A percentile compares a stretch with the other conserved stretches of the same genome.
Conservation (phyloP, 2,113 vertebrate species). For the Callocephalon fimbriatum region DNA sequence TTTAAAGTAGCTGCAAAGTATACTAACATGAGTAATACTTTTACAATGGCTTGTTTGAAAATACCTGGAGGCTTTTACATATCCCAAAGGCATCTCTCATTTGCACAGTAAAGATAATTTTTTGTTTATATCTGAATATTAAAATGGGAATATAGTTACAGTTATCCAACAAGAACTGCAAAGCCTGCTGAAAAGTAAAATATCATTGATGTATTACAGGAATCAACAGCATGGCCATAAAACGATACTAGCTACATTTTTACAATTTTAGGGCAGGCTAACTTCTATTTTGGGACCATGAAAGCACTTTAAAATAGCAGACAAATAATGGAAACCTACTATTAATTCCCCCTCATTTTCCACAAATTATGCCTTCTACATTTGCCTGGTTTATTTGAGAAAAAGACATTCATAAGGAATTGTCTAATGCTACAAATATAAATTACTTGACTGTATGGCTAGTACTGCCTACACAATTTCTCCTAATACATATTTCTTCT, state of each 20-base stretch:
- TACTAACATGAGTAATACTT: constrained; percentile 57
- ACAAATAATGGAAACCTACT: neutral
- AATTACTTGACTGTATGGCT: neutral
- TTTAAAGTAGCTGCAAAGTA: constrained; percentile 75
- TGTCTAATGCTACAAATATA: neutral
- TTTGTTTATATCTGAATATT: constrained; percentile 78
- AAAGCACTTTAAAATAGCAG: constrained; percentile 35
- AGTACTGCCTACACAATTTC: neutral
- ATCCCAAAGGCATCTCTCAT: constrained; percentile 78
- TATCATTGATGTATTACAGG: constrained; percentile 11
- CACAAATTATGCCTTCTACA: neutral
- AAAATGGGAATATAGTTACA: constrained; percentile 61
- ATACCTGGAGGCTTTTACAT: constrained; percentile 75
- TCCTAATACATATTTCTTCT: neutral
- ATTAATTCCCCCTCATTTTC: neutral
- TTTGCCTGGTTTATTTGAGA: neutral
- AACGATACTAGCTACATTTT: constrained; percentile 16
- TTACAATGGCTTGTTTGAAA: constrained; percentile 73
- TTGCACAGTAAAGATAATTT: constrained; percentile 79
- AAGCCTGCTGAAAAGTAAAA: constrained; percentile 63
- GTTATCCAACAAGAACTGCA: constrained; percentile 65
- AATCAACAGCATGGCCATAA: constrained; percentile 43
- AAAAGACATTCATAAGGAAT: neutral
- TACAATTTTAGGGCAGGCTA: constrained; percentile 42
- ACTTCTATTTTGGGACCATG: constrained; percentile 51